Evolutionary conservation across 1,140 invertebrate species (phyloP).

Genomic region (Proctacanthus coquilletti): DNA sequence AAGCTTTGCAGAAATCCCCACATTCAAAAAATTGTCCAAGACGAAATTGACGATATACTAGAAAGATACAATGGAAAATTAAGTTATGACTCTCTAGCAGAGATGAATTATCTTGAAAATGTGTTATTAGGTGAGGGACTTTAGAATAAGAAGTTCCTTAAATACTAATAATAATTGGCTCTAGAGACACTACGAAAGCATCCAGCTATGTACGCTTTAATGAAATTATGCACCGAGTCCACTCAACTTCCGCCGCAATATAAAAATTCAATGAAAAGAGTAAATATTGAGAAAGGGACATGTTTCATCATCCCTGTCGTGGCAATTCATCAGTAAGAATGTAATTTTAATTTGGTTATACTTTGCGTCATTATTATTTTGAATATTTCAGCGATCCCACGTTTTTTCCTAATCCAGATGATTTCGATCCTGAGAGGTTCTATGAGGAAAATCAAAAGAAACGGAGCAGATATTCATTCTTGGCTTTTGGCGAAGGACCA

Average conservation of each 20-base stretch:
- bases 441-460: constrained; percentile 30
- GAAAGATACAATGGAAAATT: constrained; percentile 19
- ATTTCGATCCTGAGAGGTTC: constrained; percentile 45
- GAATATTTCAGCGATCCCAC: constrained; percentile 39
- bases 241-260: constrained; percentile 11
- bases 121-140: constrained; percentile 8
- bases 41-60: constrained; percentile 34
- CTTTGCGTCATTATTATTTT: not conserved
- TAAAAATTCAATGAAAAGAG: not conserved
- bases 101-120: constrained; percentile 34
- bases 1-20: constrained; percentile 36
- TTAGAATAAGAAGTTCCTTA: not conserved
- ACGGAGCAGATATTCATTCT: constrained; percentile 37
- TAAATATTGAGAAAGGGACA: constrained; percentile 7
- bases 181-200: constrained; percentile 17
- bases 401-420: constrained; percentile 37
- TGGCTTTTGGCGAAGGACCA: constrained; percentile 56
- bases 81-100: constrained; percentile 29
- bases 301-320: constrained; percentile 15
- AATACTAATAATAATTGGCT: not conserved
- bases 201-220: constrained; percentile 15
- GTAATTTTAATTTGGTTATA: not conserved
- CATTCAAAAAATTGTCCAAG: constrained; percentile 34
- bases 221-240: constrained; percentile 16
- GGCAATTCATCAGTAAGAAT: constrained; percentile 16